Evolutionary conservation across 2,113 vertebrate genomes (phyloP), one percentile per base, ranked within the genome.

Genomic region (Salvelinus sp.): DNA sequence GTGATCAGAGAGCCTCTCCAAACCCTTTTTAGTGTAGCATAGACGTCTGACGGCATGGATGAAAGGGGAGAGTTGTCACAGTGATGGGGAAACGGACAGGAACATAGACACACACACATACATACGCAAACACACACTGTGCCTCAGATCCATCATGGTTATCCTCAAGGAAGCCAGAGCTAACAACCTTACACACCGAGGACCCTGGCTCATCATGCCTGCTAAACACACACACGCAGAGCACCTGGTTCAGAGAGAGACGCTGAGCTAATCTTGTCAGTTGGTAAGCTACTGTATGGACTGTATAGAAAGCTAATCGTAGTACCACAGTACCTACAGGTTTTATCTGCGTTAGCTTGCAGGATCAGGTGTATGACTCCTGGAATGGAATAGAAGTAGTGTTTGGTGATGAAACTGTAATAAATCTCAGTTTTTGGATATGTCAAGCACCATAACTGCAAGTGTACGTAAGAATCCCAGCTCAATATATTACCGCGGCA

Each of bases 11-110:
- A 44, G 38, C 67, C 69, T 64, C 75, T 79, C 79, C 50, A 3
- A 82, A 62, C 77, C 69, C 30, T 75, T 88, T 85, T 83, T 81
- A 69, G 79, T 44, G 78, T 76, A 16, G 69, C 50, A 25, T 0
- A 6, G 65, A 76, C 70, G 54, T 75, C 78, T 23, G 81, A 69
- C 65, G 48, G n/a, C 50, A 33, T 68, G 81, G 84, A 85, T 82
- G 79, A 44, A 2, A 44, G 38, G 38, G 9, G 9, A 44, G 38
- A 60, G 62, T 69, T 76, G 85, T 85, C 88, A 70, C 38, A 44
- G 65, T 80, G 77, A 90, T 85, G 73, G 82, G 69, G 78, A 72
- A 73, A 60, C 76, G 69, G 50, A 25, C 33, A 71, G 27, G 18
- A 28, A 69, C 67, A 69, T 20, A 44, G 9, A 44, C 33, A 33